Percentiles rank a stretch among this genome's conserved stretches.
Conservation (phyloP, 2,797 vertebrate genomes). For the Eulemur rubriventer region DNA sequence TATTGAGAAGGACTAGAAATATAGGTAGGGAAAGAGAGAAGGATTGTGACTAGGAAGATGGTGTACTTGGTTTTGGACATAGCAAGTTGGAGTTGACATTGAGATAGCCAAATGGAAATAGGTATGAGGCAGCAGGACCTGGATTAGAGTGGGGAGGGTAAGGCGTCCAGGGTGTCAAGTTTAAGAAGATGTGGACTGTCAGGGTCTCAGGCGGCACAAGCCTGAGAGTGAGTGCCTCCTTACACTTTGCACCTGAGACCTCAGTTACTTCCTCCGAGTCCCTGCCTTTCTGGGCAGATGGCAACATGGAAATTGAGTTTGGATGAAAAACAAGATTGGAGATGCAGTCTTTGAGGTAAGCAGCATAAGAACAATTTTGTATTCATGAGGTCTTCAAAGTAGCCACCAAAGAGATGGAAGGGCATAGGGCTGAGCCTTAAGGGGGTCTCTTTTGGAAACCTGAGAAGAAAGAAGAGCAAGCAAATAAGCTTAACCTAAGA, state of each 20-base stretch:
- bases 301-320: neutral
- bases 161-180: neutral
- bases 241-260: neutral
- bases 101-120: neutral
- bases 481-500: neutral
- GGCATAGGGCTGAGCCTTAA: neutral
- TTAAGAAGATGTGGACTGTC: neutral
- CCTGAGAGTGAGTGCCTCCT: neutral
- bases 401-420: neutral
- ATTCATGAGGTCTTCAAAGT: neutral
- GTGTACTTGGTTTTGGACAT: neutral
- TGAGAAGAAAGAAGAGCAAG: neutral
- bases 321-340: neutral
- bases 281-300: neutral
- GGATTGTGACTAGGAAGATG: neutral
- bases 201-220: neutral
- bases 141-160: neutral
- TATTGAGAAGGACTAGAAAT: neutral
- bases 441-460: neutral
- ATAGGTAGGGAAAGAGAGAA: neutral
- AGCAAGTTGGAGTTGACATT: neutral
- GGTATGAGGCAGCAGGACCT: neutral
- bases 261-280: neutral
- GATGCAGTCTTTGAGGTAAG: neutral
- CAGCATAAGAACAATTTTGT: neutral